Evolutionary conservation across 2,888 invertebrate species (phyloP).

Genomic region (Apocheima hispidaria): DNA sequence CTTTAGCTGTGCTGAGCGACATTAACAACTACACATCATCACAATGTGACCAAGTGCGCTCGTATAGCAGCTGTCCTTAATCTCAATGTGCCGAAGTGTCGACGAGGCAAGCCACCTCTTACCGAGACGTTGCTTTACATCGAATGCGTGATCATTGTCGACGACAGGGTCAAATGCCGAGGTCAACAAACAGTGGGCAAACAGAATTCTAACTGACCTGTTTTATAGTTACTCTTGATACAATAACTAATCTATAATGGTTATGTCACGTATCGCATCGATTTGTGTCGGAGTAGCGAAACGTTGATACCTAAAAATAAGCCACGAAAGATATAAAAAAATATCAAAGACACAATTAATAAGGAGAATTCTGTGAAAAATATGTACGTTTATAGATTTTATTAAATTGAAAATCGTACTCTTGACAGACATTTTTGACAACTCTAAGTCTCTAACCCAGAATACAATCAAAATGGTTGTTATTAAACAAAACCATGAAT

Average conservation of each 20-base stretch:
- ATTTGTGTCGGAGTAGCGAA: conserved; percentile 1
- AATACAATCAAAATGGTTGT: not conserved
- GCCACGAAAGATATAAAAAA: not conserved
- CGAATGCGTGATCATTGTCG: conserved; percentile 37
- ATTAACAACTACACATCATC: conserved; percentile 5
- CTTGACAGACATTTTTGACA: not conserved
- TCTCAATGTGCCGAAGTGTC: conserved; percentile 57
- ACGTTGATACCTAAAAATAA: not conserved
- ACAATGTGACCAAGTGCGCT: conserved; percentile 25
- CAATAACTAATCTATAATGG: conserved; percentile 17
- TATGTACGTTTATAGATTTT: no score
- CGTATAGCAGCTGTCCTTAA: conserved; percentile 65
- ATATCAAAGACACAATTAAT: not conserved
- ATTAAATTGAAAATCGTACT: not conserved
- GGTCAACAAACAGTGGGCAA: conserved; percentile 31
- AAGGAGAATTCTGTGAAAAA: no score
- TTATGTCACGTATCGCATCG: conserved; percentile 29
- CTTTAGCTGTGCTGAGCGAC: not conserved
- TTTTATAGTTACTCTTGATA: conserved; percentile 20
- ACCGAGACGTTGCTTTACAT: conserved; percentile 47
- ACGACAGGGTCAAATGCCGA: conserved; percentile 39
- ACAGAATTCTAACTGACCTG: conserved; percentile 26
- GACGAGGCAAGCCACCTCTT: conserved; percentile 75
- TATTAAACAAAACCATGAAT: not conserved
- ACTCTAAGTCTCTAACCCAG: no score